Percentiles rank a stretch among this genome's conserved stretches.
Evolutionary conservation across 2,113 vertebrate species (phyloP).

Genomic region (Dromaius novaehollandiae): DNA sequence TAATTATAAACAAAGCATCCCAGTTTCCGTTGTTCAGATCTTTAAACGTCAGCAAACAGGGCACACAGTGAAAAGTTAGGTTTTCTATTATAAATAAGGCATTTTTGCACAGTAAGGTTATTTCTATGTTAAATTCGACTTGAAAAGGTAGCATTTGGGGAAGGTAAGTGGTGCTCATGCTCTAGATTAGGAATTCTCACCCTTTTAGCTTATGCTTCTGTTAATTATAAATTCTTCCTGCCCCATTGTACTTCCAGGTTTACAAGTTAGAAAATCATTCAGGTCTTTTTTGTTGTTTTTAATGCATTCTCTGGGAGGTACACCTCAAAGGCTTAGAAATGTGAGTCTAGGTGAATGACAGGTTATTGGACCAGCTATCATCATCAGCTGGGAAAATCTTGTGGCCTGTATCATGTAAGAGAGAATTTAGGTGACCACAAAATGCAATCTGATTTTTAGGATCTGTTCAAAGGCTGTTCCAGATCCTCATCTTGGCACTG

Average conservation of each 20-base stretch:
- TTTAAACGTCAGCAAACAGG: neutral
- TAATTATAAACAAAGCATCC: neutral
- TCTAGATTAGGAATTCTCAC: neutral
- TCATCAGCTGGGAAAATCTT: neutral
- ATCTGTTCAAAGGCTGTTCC: neutral
- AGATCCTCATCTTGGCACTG: neutral
- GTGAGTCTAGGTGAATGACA: neutral
- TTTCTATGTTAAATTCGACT: neutral
- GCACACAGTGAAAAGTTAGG: accelerated
- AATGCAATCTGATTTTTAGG: neutral
- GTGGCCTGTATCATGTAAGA: neutral
- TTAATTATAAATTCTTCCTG: neutral
- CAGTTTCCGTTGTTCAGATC: neutral
- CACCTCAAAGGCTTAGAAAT: neutral
- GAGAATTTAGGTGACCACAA: neutral
- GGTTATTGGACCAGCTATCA: neutral
- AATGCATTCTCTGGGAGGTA: neutral
- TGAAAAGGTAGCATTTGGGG: neutral
- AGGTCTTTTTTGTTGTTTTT: neutral
- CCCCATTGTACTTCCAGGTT: neutral
- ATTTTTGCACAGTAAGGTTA: neutral
- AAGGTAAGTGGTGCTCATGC: neutral
- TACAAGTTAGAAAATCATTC: neutral
- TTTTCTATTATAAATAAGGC: neutral
- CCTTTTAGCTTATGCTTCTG: neutral